phyloP scores from a whole-genome alignment of 2,797 vertebrate species.

The Anguilla marmorata region DNA sequence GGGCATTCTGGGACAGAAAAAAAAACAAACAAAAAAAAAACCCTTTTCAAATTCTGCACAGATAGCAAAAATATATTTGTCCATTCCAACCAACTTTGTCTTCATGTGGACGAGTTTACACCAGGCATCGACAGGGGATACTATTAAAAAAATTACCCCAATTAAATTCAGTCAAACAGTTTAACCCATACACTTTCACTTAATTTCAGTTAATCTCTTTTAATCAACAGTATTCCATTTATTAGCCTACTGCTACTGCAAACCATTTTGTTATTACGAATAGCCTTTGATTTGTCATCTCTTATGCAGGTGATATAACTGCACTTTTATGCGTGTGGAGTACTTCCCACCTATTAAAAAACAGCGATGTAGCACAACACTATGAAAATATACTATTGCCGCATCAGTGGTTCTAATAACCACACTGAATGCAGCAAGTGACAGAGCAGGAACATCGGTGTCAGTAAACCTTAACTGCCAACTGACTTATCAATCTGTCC shows the following conservation, averaged over 20 bases:
- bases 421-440: neutral
- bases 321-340: neutral
- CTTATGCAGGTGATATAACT: neutral
- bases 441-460: neutral
- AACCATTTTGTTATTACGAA: neutral
- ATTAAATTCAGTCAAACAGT: neutral
- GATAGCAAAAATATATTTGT: neutral
- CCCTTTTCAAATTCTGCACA: neutral
- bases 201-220: neutral
- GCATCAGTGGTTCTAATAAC: neutral
- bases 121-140: neutral
- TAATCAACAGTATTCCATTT: neutral
- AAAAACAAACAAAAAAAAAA: neutral
- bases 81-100: neutral
- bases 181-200: neutral
- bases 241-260: neutral
- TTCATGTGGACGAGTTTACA: neutral
- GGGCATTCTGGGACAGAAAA: too few relatives aligned
- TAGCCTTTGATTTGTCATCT: neutral
- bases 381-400: neutral
- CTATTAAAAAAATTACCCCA: neutral
- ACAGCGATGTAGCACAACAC: neutral
- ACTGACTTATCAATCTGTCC: neutral
- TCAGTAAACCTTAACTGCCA: neutral
- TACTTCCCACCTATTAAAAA: conserved; percentile 1